Base-by-base conservation (phyloP, 2,888 invertebrate genomes). In the Parelbella ahira region DNA sequence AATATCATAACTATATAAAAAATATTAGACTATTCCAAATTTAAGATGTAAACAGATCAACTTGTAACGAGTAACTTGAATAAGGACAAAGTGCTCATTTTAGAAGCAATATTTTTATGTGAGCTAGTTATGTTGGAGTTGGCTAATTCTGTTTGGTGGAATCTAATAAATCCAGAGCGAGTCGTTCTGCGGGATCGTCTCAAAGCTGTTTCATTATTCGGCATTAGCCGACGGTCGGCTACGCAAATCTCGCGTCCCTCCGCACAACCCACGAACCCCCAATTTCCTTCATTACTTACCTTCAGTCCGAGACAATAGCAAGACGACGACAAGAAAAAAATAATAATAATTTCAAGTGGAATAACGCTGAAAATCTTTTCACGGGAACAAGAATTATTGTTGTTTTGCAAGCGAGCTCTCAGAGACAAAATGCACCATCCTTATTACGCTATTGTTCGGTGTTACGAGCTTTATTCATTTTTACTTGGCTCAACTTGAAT, bases 361-460 rank as follows among this genome's bases (percentile, higher is more conserved):
- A 83, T 83, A 86, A 82, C 80, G 83, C 84, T 86, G 84, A 83
- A 84, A 86, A 84, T 84, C 87, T 86, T 87, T 87, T 87, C 86
- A 87, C 71, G 72, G 78, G 73, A 82, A 82, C 60, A 63, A 61
- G 82, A 87, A 86, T 83, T 86, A 87, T 87, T 87, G 87, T 87
- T 87, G 86, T 87, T 87, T 86, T 87, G 86, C 87, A 87, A 84
- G 81, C 82, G 77, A 77, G 76, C 79, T 77, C 80, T 76, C 78
- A 81, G 82, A 80, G 86, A 86, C 86, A 81, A 83, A 84, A 84
- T 87, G 87, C 86, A 87, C 81, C 82, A 72, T 83, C 79, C 82
- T 86, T 83, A 83, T 87, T 84, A 86, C 74, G 71, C 80, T 60
- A 83, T 87, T 87, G 87, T 87, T 84, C 87, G 71, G 76, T 80